phyloP scores from a whole-genome alignment of 2,888 invertebrate species.

The Drosophila longiperda region DNA sequence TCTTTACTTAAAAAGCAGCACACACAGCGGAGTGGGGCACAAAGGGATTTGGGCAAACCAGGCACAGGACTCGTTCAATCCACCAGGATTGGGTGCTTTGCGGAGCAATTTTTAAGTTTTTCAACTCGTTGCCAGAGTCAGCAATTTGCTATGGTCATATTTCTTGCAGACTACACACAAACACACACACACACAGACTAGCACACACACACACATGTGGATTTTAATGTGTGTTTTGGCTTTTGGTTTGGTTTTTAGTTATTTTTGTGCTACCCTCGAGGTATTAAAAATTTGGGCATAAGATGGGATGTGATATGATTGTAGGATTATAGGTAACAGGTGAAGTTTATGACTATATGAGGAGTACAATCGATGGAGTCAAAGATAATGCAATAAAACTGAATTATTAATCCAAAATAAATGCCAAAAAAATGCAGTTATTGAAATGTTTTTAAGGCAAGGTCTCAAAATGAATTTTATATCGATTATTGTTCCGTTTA shows the following conservation, averaged over 20 bases:
- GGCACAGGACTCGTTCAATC: slow-evolving; percentile 28
- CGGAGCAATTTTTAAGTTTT: slow-evolving; percentile 70
- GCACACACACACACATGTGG: slow-evolving; percentile 51
- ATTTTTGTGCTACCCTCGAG: slow-evolving; percentile 29
- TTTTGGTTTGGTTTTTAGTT: slow-evolving; percentile 42
- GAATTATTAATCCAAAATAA: not conserved
- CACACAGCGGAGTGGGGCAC: not conserved
- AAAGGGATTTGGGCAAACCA: slow-evolving; percentile 33
- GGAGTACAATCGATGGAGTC: not conserved
- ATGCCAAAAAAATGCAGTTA: not conserved
- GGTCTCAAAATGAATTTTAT: not conserved
- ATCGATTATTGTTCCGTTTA: not conserved
- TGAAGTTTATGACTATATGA: not conserved
- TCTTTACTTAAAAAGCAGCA: slow-evolving; percentile 74
- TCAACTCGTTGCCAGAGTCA: slow-evolving; percentile 75
- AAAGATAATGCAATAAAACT: not conserved
- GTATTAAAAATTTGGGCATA: not conserved
- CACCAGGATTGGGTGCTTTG: slow-evolving; percentile 20
- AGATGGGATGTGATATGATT: not conserved
- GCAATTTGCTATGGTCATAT: slow-evolving; percentile 79
- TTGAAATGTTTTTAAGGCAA: not conserved
- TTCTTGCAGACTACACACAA: slow-evolving; percentile 64
- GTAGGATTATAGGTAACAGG: not conserved
- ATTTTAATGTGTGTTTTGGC: slow-evolving; percentile 75
- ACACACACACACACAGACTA: slow-evolving; percentile 9